phyloP scores from a whole-genome alignment of 2,888 invertebrate genomes.

The Junonia oenone region DNA sequence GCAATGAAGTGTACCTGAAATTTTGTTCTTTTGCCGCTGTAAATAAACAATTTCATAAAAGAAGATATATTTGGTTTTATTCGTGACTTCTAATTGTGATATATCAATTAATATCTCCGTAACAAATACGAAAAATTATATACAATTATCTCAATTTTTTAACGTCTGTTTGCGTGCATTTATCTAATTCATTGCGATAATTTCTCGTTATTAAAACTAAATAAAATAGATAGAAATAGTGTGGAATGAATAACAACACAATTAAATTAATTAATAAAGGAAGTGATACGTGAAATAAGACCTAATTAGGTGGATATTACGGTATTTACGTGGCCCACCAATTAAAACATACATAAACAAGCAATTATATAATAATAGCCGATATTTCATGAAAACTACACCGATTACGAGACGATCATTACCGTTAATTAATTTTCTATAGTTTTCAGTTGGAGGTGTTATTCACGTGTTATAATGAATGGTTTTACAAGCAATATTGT shows the following conservation, averaged over 20 bases:
- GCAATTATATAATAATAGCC: background rate
- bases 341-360: conserved; percentile 1
- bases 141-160: background rate
- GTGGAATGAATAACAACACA: conserved; percentile 6
- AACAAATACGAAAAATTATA: background rate
- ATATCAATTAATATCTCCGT: no score
- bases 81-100: background rate
- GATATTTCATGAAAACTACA: background rate
- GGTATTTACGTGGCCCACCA: conserved; percentile 6
- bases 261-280: conserved; percentile 15
- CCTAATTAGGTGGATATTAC: conserved; percentile 21
- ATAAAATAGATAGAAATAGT: conserved; percentile 1
- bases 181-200: background rate
- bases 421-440: background rate
- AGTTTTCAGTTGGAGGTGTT: background rate
- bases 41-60: conserved; percentile 44
- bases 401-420: background rate
- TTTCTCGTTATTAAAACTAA: background rate
- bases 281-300: conserved; percentile 34
- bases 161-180: background rate
- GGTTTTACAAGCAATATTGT: no score
- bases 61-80: background rate
- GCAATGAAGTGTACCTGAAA: conserved; percentile 68
- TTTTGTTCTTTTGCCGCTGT: conserved; percentile 42
- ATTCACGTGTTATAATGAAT: background rate